phyloP scores from a whole-genome alignment of 2,888 invertebrate species.

The Phyllotreta cruciferae region DNA sequence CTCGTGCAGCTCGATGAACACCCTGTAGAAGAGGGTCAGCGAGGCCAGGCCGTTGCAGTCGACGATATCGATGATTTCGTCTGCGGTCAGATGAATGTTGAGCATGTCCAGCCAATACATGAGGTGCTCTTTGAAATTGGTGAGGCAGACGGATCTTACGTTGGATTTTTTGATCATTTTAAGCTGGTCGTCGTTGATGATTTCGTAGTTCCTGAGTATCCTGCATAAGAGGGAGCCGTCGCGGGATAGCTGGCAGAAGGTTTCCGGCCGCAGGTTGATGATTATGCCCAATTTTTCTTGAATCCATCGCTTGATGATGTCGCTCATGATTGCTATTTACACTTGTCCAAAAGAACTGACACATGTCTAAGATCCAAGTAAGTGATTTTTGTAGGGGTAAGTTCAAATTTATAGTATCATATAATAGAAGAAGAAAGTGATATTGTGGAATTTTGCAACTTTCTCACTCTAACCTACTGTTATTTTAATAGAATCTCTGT shows the following conservation, averaged over 20 bases:
- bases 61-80: slow-evolving; percentile 62
- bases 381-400: no score
- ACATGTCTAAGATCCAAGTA: no score
- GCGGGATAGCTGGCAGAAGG: slow-evolving; percentile 65
- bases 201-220: slow-evolving; percentile 66
- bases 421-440: no score
- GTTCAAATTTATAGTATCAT: no score
- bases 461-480: no score
- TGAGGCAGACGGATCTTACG: slow-evolving; percentile 45
- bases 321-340: slow-evolving; percentile 60
- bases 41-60: slow-evolving; percentile 63
- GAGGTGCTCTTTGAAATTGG: slow-evolving; percentile 63
- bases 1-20: slow-evolving; percentile 68
- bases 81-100: slow-evolving; percentile 60
- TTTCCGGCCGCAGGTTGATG: slow-evolving; percentile 64
- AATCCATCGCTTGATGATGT: slow-evolving; percentile 69
- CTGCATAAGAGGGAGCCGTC: slow-evolving; percentile 67
- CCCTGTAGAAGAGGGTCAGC: slow-evolving; percentile 67
- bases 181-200: slow-evolving; percentile 66
- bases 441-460: no score
- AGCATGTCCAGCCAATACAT: slow-evolving; percentile 64
- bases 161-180: slow-evolving; percentile 58
- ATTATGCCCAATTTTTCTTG: slow-evolving; percentile 64
- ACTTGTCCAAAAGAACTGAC: no score
- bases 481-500: no score